phyloP scores from a whole-genome alignment of 2,888 invertebrate genomes.

The Brachyopa scutellaris region DNA sequence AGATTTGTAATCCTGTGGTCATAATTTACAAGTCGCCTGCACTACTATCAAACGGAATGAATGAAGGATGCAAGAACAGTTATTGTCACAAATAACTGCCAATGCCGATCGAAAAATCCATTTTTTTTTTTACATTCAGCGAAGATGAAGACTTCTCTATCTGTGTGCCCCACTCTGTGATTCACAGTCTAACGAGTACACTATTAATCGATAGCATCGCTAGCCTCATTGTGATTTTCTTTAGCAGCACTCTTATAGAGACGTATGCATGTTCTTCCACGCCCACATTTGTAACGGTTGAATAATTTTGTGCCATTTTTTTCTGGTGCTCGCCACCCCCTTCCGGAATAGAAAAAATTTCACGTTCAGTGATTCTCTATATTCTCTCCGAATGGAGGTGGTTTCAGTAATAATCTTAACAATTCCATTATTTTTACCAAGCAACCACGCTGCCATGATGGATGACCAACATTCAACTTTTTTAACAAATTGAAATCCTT shows the following conservation, averaged over 20 bases:
- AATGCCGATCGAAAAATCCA: no score
- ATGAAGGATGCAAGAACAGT: no score
- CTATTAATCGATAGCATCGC: not conserved
- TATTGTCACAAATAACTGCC: no score
- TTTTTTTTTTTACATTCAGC: no score
- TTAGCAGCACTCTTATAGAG: not conserved
- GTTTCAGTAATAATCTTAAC: not conserved
- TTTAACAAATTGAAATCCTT: constrained; percentile 10
- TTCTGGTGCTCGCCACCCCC: not conserved
- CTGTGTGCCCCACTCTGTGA: not conserved
- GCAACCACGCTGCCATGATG: not conserved
- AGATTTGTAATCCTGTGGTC: no score
- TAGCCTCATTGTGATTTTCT: not conserved
- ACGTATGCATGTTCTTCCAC: constrained; percentile 10
- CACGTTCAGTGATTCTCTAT: constrained; percentile 25
- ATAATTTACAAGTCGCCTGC: no score
- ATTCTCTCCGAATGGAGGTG: not conserved
- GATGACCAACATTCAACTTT: not conserved
- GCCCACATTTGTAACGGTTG: constrained; percentile 32
- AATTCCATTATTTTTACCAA: not conserved
- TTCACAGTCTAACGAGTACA: constrained; percentile 19
- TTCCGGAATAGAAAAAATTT: not conserved
- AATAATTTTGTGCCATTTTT: constrained; percentile 13
- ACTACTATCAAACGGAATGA: no score
- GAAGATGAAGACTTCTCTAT: no score